These are phyloP conservation scores for Archips crataeganus DNA, from an alignment of 2,888 invertebrate species.

Conservation along the genomic window DNA sequence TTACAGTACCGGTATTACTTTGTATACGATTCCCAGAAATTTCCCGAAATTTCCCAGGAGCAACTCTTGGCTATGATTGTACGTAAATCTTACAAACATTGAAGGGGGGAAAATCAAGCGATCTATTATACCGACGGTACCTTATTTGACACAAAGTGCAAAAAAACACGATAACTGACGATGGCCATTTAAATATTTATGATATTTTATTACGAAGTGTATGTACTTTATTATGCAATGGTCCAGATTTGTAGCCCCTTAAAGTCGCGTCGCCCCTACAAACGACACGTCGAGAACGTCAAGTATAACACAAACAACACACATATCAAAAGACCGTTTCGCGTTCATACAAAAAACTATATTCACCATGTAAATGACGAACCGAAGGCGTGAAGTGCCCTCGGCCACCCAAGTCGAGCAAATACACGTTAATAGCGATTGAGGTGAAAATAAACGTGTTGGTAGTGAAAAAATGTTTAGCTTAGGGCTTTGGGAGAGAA, in stretches of 20 bases:
- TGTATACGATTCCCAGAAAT: no score
- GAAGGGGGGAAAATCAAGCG: no score
- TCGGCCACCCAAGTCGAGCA: slow-evolving; percentile 49
- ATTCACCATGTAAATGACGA: slow-evolving; percentile 46
- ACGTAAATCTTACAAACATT: no score
- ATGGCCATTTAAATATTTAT: no score
- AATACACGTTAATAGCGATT: slow-evolving; percentile 52
- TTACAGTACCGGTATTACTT: no score
- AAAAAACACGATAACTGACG: no score
- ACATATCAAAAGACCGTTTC: slow-evolving; percentile 49
- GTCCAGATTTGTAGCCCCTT: background rate
- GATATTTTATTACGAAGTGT: no score
- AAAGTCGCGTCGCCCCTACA: background rate
- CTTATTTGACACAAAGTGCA: no score
- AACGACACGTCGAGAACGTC: slow-evolving; percentile 1
- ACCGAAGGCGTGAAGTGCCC: slow-evolving; percentile 47
- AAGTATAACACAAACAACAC: slow-evolving; percentile 37
- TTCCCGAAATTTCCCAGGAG: no score
- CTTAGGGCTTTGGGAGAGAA: slow-evolving; percentile 8
- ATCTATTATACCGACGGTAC: no score
- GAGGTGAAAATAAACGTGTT: slow-evolving; percentile 41
- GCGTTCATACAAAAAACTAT: slow-evolving; percentile 53
- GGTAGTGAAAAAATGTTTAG: slow-evolving; percentile 39
- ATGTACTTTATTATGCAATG: background rate
- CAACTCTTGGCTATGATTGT: no score